Base-by-base conservation (phyloP, 2,888 invertebrate genomes). In the Drosophila diplacantha region DNA sequence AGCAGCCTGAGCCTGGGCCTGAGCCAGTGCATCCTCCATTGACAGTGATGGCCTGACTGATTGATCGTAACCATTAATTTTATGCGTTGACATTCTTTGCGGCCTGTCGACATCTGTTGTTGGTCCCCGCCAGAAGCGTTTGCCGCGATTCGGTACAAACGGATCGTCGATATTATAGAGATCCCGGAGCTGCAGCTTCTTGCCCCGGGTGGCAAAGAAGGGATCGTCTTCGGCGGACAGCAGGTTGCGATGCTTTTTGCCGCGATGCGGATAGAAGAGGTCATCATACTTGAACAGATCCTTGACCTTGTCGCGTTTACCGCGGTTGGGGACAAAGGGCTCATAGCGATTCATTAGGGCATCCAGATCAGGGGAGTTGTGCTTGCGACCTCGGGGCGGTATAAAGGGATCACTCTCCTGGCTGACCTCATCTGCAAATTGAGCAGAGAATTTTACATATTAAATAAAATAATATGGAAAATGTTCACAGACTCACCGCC, bases 271-370 rank as follows among this genome's bases (percentile, higher is more conserved):
- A 78, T 83, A 86, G 75, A 88, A 88, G 60, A 87, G 80, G 83
- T 88, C 88, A 69, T 87, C 86, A 73, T 87, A 85, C 79, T 87
- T 87, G 65, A 88, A 87, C 55, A 88, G 81, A 76, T 88, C 88
- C 79, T 81, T 85, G 73, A 88, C 82, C 75, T 82, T 84, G 74
- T 88, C 87, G 59, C 85, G 87, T 69, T 80, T 85, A 54, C 88
- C 88, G 70, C 88, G 88, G 83, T 88, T 85, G 34, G 88, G 88
- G 16, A 88, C 84, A 75, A 88, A 88, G 20, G 85, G 74, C 53
- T 88, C 88, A 55, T 83, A 80, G 44, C 82, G 85, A 41, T 83
- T 72, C 57, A 85, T 51, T 49, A 87, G 68, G 34, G 75, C 78
- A 58, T 83, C 78, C 55, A 87, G 62, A 60, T 84, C 79, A 31